Conservation (phyloP, 2,888 invertebrate species). For the Pachydiplax longipennis region DNA sequence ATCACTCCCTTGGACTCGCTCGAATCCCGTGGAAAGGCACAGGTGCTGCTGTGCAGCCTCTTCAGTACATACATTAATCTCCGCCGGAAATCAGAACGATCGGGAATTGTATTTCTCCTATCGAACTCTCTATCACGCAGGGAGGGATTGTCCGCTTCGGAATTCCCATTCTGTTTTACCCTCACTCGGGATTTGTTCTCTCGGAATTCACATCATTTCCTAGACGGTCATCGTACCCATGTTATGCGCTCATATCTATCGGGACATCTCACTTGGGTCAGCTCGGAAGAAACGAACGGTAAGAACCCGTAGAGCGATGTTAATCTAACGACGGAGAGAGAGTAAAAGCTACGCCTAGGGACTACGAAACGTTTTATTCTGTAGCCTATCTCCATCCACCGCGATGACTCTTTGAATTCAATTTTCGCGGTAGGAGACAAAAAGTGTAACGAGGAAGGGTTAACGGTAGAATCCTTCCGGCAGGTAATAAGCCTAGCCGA, state of each 20-base stretch:
- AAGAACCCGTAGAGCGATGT: not conserved
- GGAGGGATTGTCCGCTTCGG: not conserved
- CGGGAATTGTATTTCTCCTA: not conserved
- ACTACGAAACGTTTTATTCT: not conserved
- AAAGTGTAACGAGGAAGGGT: conserved; percentile 18
- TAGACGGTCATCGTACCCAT: not conserved
- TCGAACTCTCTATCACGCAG: not conserved
- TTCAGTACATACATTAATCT: not conserved
- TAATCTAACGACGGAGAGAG: not conserved
- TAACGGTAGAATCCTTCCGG: conserved; percentile 37
- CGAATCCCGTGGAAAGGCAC: not conserved
- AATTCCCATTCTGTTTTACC: not conserved
- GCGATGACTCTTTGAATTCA: conserved; percentile 25
- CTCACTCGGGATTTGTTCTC: not conserved
- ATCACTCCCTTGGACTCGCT: not conserved
- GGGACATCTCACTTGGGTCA: not conserved
- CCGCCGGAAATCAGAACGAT: not conserved
- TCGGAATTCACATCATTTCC: not conserved
- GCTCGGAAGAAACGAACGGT: not conserved
- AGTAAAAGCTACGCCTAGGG: not conserved
- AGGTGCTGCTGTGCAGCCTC: not conserved
- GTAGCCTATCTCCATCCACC: not conserved
- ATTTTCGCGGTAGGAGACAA: not conserved
- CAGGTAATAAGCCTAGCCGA: conserved; percentile 22
- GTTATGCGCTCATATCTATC: not conserved